phyloP scores from a whole-genome alignment of 2,113 vertebrate genomes.

The Elgaria multicarinata region DNA sequence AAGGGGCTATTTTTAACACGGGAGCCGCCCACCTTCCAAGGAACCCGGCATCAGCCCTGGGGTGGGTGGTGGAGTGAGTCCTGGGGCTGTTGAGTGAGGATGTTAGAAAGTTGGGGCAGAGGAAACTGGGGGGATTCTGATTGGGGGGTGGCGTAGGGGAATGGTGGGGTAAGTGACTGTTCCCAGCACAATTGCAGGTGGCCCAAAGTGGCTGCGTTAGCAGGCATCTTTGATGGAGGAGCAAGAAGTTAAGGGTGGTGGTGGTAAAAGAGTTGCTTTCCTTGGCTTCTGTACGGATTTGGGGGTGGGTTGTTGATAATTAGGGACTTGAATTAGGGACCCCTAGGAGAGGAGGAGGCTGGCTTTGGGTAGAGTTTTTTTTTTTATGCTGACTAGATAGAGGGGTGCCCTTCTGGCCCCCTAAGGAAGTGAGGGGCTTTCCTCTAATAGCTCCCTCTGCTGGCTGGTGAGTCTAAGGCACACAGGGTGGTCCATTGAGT shows the following conservation, averaged over 20 bases:
- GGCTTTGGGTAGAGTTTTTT: not conserved
- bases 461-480: not conserved
- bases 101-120: not conserved
- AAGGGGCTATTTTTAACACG: slow-evolving; percentile 50
- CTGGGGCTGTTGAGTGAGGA: not conserved
- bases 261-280: not conserved
- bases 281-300: not conserved
- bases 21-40: slow-evolving; percentile 20
- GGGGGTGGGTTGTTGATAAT: too few relatives aligned
- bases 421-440: not conserved
- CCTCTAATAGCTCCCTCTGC: not conserved
- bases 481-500: not conserved
- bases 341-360: not conserved
- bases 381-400: not conserved
- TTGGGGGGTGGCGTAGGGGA: not conserved
- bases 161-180: too few relatives aligned
- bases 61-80: not conserved
- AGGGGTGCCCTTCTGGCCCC: too few relatives aligned
- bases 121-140: fast-evolving
- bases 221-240: not conserved
- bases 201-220: not conserved
- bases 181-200: not conserved
- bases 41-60: not conserved
- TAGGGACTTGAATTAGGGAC: too few relatives aligned
- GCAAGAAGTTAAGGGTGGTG: not conserved